Evolutionary conservation across 2,113 vertebrate genomes (phyloP).

Genomic region (Sciurus niger): DNA sequence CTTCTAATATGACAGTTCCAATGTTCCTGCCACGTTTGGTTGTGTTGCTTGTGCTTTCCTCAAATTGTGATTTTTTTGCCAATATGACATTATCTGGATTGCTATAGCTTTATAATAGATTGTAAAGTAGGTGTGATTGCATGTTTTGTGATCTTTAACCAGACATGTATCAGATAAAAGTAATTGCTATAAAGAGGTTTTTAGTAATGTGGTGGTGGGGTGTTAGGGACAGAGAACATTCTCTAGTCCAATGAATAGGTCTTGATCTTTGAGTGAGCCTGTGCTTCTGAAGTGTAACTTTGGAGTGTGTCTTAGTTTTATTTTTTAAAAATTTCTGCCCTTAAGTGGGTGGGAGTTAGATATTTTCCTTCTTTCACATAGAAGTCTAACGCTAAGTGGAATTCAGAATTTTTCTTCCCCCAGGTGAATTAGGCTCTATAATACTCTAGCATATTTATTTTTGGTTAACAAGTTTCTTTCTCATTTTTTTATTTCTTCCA

Average conservation of each 20-base stretch:
- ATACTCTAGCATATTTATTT: not conserved
- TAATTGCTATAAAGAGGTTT: not conserved
- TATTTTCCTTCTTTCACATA: not conserved
- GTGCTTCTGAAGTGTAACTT: not conserved
- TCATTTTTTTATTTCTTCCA: no score
- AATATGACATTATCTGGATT: no score
- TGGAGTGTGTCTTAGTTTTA: not conserved
- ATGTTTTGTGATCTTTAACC: no score
- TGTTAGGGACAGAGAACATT: no score
- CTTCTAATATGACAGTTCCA: not conserved
- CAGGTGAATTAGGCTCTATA: not conserved
- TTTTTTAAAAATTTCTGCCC: not conserved
- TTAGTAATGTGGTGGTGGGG: not conserved
- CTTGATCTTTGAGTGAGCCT: not conserved
- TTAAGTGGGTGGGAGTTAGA: not conserved
- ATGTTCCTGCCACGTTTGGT: not conserved
- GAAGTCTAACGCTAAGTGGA: not conserved
- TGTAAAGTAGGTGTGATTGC: no score
- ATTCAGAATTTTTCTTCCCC: not conserved
- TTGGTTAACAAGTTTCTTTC: not conserved
- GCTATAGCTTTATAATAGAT: no score
- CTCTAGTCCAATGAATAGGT: not conserved
- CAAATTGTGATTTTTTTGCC: not conserved
- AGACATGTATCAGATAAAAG: not conserved
- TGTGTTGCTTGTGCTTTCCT: not conserved